phyloP scores from a whole-genome alignment of 2,888 invertebrate species.

The Cacoxenus indagator region DNA sequence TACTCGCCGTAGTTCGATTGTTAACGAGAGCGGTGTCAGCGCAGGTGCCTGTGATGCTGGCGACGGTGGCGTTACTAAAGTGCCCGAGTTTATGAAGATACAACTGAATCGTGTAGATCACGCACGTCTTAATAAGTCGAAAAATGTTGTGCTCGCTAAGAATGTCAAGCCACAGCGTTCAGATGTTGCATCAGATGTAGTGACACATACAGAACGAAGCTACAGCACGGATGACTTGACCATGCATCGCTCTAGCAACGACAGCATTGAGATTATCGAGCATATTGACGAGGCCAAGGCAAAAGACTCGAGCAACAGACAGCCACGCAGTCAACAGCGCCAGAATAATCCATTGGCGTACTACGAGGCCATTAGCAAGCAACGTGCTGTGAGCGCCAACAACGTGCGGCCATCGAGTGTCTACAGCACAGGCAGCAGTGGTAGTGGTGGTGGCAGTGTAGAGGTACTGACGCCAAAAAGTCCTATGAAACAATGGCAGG shows the following conservation, averaged over 20 bases:
- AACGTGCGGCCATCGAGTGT: slow-evolving; percentile 44
- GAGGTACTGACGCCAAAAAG: slow-evolving; percentile 36
- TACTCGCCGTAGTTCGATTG: slow-evolving; percentile 53
- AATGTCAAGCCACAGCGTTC: slow-evolving; percentile 66
- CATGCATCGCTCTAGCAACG: slow-evolving; percentile 70
- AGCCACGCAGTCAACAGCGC: slow-evolving; percentile 32
- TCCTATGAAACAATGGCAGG: slow-evolving; percentile 21
- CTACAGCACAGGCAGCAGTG: slow-evolving; percentile 36
- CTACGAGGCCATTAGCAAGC: slow-evolving; percentile 48
- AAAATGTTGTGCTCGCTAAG: slow-evolving; percentile 78
- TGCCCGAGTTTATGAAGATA: slow-evolving; percentile 80
- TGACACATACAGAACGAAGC: slow-evolving; percentile 42
- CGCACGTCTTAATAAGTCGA: slow-evolving; percentile 72
- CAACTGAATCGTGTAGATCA: slow-evolving; percentile 80
- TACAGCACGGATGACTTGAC: slow-evolving; percentile 61
- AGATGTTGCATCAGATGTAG: neutral
- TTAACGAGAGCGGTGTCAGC: slow-evolving; percentile 38
- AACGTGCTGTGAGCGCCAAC: slow-evolving; percentile 48
- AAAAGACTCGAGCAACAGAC: neutral
- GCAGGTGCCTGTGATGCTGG: slow-evolving; percentile 2
- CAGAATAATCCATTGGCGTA: slow-evolving; percentile 23
- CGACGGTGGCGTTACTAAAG: slow-evolving; percentile 42
- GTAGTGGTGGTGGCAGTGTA: slow-evolving; percentile 27
- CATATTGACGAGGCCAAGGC: slow-evolving; percentile 19
- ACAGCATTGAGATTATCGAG: slow-evolving; percentile 70